Evolutionary conservation across 2,113 vertebrate species (phyloP).

Genomic region (Melanerpes formicivorus): DNA sequence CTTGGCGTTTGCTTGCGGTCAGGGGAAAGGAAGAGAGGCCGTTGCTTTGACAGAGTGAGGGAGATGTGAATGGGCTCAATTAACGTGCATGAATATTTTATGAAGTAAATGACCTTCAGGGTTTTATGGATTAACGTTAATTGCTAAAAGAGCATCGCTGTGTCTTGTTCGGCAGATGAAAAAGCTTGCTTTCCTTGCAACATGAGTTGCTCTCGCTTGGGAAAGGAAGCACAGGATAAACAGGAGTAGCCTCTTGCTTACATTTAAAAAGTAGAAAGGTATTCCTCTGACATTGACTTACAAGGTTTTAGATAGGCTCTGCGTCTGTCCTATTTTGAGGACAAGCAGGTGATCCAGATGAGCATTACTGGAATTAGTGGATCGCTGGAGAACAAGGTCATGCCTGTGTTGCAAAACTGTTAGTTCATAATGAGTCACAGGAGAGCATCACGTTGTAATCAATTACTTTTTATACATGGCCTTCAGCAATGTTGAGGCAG

Average conservation of each 20-base stretch:
- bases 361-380: not conserved
- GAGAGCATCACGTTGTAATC: not conserved
- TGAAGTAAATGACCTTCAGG: not conserved
- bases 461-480: rapidly evolving
- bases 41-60: not conserved
- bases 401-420: not conserved
- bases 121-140: not conserved
- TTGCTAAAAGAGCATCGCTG: not conserved
- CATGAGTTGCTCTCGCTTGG: not conserved
- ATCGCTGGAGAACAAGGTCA: not conserved
- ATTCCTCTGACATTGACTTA: rapidly evolving
- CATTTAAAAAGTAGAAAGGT: not conserved
- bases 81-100: not conserved
- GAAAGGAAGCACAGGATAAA: not conserved
- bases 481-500: not conserved
- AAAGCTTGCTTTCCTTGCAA: not conserved
- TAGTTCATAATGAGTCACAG: not conserved
- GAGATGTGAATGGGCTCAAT: not conserved
- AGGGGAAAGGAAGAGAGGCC: not conserved
- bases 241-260: not conserved
- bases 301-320: not conserved
- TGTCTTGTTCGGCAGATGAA: rapidly evolving
- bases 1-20: not conserved
- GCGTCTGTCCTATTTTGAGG: not conserved
- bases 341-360: not conserved